A percentile compares a stretch with the other conserved stretches of the same genome.
Evolutionary conservation across 2,888 invertebrate genomes (phyloP).

Genomic region (Andrena marginata): DNA sequence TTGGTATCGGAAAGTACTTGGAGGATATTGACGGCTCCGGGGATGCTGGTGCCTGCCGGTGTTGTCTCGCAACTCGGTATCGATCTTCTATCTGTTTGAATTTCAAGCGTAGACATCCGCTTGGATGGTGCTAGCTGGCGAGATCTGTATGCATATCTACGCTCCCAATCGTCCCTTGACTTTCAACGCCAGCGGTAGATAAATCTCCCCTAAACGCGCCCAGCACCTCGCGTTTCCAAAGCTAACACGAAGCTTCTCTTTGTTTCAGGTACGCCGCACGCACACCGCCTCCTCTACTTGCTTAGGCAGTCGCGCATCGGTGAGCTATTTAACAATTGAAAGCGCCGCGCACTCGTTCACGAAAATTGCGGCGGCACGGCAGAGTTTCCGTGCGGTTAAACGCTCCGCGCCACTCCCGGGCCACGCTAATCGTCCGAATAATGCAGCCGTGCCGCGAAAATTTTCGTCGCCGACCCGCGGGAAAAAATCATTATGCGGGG

Average conservation of each 20-base stretch:
- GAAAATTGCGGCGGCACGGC: conserved; percentile 8
- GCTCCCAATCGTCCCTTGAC: background rate
- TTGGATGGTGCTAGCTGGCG: background rate
- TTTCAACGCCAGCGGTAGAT: background rate
- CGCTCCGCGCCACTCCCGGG: conserved; percentile 10
- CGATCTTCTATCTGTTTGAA: conserved; percentile 18
- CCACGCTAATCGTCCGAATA: conserved; percentile 23
- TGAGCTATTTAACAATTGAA: conserved; percentile 35
- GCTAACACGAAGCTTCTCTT: background rate
- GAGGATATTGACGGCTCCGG: conserved; percentile 37
- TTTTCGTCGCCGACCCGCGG: background rate
- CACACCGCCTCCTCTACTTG: background rate
- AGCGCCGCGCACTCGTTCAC: background rate
- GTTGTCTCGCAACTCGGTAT: conserved; percentile 21
- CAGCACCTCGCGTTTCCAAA: background rate
- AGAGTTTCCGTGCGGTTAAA: conserved; percentile 20
- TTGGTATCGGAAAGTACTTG: conserved; percentile 65
- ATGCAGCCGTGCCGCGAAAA: conserved; percentile 2
- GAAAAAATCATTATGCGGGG: conserved; percentile 3
- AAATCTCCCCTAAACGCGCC: background rate
- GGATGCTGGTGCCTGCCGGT: conserved; percentile 39
- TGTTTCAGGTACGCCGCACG: conserved; percentile 55
- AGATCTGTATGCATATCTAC: background rate
- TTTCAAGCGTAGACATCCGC: background rate
- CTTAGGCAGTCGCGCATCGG: background rate